These are phyloP conservation scores for Buphagus erythrorhynchus DNA, from an alignment of 2,797 vertebrate genomes.

Conservation along the genomic window DNA sequence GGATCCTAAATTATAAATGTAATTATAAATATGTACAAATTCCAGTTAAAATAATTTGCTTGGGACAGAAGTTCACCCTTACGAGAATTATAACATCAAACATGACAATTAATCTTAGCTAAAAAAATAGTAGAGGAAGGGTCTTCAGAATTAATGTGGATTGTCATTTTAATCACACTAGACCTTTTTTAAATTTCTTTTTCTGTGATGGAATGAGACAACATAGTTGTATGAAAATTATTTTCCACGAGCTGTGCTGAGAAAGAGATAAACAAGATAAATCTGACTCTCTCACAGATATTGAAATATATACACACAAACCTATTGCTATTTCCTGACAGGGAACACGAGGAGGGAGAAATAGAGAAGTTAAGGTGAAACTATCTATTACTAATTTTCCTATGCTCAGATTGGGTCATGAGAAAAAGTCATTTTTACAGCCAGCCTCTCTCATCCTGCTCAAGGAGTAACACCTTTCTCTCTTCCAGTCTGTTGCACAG, in stretches of 20 bases:
- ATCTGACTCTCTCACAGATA: not conserved
- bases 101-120: not conserved
- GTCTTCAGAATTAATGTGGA: not conserved
- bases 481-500: not conserved
- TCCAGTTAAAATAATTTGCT: not conserved
- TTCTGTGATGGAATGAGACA: not conserved
- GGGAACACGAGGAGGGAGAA: rapidly evolving
- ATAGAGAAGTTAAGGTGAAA: not conserved
- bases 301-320: not conserved
- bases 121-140: not conserved
- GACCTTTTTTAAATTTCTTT: not conserved
- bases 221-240: not conserved
- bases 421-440: not conserved
- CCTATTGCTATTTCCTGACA: not conserved
- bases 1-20: not conserved
- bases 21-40: not conserved
- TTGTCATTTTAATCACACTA: not conserved
- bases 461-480: not conserved
- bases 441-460: not conserved
- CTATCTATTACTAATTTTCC: not conserved
- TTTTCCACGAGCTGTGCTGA: not conserved
- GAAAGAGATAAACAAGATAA: not conserved
- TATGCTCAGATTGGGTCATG: not conserved
- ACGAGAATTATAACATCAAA: not conserved
- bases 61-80: not conserved